phyloP scores from a whole-genome alignment of 2,797 vertebrate genomes.

The Vireo griseus region DNA sequence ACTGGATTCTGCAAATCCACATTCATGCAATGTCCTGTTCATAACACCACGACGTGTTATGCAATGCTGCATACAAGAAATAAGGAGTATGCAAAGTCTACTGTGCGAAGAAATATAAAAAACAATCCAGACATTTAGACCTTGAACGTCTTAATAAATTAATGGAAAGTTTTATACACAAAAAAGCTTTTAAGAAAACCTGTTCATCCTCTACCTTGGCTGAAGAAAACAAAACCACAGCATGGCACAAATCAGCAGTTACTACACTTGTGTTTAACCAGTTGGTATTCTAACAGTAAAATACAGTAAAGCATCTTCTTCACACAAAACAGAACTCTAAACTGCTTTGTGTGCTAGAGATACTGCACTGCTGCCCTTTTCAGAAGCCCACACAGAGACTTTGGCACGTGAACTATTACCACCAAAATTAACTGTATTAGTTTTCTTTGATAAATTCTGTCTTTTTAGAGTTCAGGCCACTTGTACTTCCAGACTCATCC shows the following conservation, averaged over 20 bases:
- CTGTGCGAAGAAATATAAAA: neutral
- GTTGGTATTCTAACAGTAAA: neutral
- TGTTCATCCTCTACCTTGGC: neutral
- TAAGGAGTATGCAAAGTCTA: neutral
- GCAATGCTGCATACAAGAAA: neutral
- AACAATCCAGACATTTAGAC: neutral
- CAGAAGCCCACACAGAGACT: neutral
- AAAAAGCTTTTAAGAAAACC: neutral
- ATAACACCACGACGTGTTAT: rapidly evolving
- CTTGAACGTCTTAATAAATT: neutral
- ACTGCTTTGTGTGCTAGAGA: neutral
- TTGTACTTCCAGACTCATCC: neutral
- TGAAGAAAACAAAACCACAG: neutral
- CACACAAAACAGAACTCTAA: neutral
- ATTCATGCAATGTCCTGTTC: neutral
- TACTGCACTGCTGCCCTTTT: neutral
- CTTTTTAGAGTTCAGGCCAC: neutral
- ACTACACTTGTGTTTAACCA: neutral
- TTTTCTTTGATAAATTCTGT: neutral
- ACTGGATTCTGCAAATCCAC: neutral
- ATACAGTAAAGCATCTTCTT: neutral
- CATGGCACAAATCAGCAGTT: neutral
- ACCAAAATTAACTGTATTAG: neutral
- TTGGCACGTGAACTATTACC: neutral
- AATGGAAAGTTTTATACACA: neutral